These are phyloP conservation scores for Limnephilus lunatus DNA, from an alignment of 2,888 invertebrate genomes.

Conservation along the genomic window DNA sequence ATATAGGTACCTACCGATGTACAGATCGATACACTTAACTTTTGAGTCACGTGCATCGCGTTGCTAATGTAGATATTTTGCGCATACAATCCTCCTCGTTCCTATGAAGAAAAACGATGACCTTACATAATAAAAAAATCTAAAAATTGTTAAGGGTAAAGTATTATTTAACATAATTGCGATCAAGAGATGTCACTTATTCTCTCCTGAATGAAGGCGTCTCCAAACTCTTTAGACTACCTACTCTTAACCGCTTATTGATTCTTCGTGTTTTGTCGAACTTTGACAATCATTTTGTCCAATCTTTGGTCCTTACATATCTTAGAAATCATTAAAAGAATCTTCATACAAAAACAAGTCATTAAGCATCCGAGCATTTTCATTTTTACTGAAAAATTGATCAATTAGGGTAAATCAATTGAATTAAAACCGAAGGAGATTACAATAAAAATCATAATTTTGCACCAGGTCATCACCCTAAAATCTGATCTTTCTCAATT, in stretches of 20 bases:
- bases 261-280: not conserved
- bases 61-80: too few species aligned
- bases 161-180: not conserved
- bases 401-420: not conserved
- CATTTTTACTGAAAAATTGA: not conserved
- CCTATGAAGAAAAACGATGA: not conserved
- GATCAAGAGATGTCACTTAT: not conserved
- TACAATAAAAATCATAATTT: not conserved
- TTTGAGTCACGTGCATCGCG: not conserved
- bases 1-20: not conserved
- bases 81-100: not conserved
- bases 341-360: not conserved
- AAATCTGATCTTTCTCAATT: not conserved
- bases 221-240: not conserved
- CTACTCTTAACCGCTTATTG: not conserved
- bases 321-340: not conserved
- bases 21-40: not conserved
- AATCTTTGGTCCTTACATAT: not conserved
- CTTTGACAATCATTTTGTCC: not conserved
- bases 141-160: not conserved
- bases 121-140: not conserved
- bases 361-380: not conserved
- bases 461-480: not conserved
- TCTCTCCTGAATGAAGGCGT: not conserved
- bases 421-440: not conserved